phyloP scores from a whole-genome alignment of 2,797 vertebrate species.

The Rhynchotus rufescens region DNA sequence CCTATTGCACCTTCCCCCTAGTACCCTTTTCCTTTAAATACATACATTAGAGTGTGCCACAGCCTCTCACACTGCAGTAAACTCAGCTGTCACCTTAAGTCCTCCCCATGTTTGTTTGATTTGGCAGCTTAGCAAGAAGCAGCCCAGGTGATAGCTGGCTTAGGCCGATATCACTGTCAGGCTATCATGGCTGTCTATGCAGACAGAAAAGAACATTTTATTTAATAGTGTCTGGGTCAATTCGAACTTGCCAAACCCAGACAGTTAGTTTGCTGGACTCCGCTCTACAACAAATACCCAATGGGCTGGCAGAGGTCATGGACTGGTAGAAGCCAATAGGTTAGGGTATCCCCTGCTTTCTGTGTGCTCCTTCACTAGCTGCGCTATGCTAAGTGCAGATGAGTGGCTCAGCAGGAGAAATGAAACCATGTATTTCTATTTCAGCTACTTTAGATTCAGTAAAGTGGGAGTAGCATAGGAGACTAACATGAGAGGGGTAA shows the following conservation, averaged over 20 bases:
- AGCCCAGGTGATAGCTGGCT: not conserved
- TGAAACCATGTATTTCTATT: not conserved
- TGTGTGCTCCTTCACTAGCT: not conserved
- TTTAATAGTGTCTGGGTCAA: not conserved
- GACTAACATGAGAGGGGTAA: not conserved
- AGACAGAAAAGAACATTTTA: not conserved
- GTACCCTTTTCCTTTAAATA: not conserved
- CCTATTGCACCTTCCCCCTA: not conserved
- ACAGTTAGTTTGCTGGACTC: not conserved
- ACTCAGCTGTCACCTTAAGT: not conserved
- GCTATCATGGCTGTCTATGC: not conserved
- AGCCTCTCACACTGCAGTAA: not conserved
- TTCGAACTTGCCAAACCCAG: not conserved
- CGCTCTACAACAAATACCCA: not conserved
- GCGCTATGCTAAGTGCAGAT: not conserved
- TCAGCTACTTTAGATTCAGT: not conserved
- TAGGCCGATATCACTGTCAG: not conserved
- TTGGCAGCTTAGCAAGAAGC: not conserved
- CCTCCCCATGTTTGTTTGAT: not conserved
- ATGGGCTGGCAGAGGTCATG: not conserved
- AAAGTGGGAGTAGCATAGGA: not conserved
- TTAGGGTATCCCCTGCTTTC: accelerated
- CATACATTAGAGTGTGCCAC: not conserved
- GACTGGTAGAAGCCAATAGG: no score
- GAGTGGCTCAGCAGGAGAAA: not conserved